Evolutionary conservation across 2,888 invertebrate genomes (phyloP).

Genomic region (Rotaria macrura): DNA sequence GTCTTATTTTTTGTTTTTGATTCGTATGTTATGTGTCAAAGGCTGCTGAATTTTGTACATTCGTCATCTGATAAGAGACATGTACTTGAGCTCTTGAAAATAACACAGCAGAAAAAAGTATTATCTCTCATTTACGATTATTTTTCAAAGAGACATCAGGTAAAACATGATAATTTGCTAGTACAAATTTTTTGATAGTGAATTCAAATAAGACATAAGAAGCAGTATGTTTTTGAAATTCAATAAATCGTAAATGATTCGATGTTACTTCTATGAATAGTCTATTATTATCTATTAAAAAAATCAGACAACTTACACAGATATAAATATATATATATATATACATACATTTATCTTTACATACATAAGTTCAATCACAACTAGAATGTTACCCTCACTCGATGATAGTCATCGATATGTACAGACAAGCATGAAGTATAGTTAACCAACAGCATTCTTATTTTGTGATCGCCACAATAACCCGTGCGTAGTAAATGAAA

Average conservation of each 20-base stretch:
- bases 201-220: too few relatives aligned
- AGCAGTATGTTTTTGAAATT: too few relatives aligned
- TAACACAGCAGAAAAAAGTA: background rate
- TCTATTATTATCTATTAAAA: background rate
- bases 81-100: background rate
- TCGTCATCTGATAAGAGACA: background rate
- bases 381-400: background rate
- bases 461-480: background rate
- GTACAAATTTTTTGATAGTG: too few relatives aligned
- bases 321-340: too few relatives aligned
- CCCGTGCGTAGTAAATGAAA: background rate
- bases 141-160: background rate
- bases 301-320: too few relatives aligned
- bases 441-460: background rate
- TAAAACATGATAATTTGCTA: background rate
- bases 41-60: too few relatives aligned
- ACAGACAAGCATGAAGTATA: background rate
- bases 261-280: too few relatives aligned
- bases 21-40: background rate
- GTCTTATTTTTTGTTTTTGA: background rate
- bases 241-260: too few relatives aligned
- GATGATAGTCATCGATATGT: background rate
- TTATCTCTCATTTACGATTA: background rate
- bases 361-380: background rate
- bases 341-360: background rate